These are phyloP conservation scores for Tenthredo mesomela DNA, from an alignment of 2,888 invertebrate species.

Conservation along the genomic window DNA sequence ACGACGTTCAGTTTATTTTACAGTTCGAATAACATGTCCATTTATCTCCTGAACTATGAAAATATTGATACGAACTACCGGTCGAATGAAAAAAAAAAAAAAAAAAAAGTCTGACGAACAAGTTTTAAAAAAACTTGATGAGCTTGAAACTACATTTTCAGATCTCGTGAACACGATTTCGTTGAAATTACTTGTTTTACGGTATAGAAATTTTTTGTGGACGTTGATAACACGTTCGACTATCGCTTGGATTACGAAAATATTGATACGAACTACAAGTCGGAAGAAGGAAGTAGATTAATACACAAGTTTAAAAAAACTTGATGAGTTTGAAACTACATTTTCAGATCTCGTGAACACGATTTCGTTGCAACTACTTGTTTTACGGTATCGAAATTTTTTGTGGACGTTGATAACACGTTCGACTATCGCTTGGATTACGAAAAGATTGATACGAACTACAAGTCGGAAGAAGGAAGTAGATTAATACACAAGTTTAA, in stretches of 20 bases:
- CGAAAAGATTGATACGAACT: background rate
- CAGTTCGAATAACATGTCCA: background rate
- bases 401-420: no score
- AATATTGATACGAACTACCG: background rate
- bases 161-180: background rate
- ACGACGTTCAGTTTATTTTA: background rate
- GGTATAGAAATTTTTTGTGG: background rate
- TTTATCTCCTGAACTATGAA: background rate
- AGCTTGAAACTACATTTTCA: background rate
- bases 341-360: background rate
- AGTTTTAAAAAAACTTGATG: background rate
- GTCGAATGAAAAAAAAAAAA: background rate
- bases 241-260: background rate
- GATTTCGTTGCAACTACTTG: background rate
- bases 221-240: background rate
- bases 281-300: background rate
- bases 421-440: background rate
- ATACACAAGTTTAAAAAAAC: background rate
- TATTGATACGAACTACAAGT: background rate
- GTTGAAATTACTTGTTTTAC: background rate
- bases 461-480: background rate
- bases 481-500: background rate
- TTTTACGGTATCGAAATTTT: no score
- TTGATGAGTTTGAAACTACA: background rate
- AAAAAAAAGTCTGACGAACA: no score